These are phyloP conservation scores for Theropithecus gelada DNA, from an alignment of 2,113 vertebrate species.

Conservation along the genomic window DNA sequence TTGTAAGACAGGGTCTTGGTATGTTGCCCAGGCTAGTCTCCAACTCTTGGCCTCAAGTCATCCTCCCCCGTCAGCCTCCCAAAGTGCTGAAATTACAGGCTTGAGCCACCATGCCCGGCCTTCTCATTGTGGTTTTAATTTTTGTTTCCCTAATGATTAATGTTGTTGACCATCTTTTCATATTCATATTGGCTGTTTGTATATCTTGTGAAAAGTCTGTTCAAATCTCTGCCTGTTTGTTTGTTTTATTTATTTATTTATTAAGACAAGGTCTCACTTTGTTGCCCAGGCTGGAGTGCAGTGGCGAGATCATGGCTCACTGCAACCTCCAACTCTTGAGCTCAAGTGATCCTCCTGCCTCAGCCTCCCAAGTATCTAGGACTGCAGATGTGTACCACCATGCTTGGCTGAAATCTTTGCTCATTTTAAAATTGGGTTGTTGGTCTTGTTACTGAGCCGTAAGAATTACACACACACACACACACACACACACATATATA, in stretches of 20 bases:
- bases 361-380: background rate
- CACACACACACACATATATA: no score
- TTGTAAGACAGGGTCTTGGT: background rate
- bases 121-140: background rate
- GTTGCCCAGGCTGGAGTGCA: background rate
- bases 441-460: background rate
- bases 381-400: background rate
- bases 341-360: background rate
- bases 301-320: background rate
- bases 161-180: background rate
- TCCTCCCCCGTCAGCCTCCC: no score
- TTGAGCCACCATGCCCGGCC: no score
- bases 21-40: background rate
- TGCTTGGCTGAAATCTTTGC: background rate
- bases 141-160: background rate
- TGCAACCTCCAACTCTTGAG: background rate
- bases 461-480: background rate
- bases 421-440: background rate
- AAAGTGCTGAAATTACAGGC: no score
- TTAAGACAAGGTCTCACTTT: background rate
- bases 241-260: background rate
- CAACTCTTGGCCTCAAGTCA: no score
- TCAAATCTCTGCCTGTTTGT: background rate
- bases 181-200: background rate
- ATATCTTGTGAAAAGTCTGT: background rate